phyloP scores from a whole-genome alignment of 2,888 invertebrate species.

The Taenaris catops region DNA sequence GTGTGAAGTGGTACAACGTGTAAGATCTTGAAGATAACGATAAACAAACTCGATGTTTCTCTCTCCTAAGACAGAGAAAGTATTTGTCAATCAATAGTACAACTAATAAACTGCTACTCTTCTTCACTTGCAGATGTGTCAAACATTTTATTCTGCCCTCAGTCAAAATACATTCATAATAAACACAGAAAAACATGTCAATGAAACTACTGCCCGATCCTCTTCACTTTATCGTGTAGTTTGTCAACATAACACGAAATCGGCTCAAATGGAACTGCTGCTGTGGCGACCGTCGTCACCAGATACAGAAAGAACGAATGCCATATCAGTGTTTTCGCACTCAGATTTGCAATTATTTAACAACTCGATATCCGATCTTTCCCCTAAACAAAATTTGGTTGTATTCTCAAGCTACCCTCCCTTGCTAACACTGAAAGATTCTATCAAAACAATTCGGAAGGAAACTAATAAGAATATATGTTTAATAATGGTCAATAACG shows the following conservation, averaged over 20 bases:
- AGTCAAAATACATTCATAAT: conserved; percentile 33
- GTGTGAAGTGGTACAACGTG: too few species aligned
- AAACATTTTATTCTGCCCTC: conserved; percentile 27
- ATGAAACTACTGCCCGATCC: conserved; percentile 18
- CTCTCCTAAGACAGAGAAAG: too few species aligned
- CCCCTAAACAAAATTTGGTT: conserved; percentile 31
- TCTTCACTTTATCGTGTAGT: conserved; percentile 30
- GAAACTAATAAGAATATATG: too few species aligned
- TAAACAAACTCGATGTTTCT: too few species aligned
- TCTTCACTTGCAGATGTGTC: conserved; percentile 31
- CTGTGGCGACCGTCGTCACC: conserved; percentile 31
- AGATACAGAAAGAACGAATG: conserved; percentile 27
- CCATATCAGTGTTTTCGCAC: conserved; percentile 29
- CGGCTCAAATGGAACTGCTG: conserved; percentile 26
- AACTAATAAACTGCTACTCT: too few species aligned
- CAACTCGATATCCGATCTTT: conserved; percentile 27
- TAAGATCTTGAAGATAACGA: too few species aligned
- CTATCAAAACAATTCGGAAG: conserved; percentile 36
- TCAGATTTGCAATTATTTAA: conserved; percentile 31
- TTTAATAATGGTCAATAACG: too few species aligned
- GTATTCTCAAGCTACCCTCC: conserved; percentile 36
- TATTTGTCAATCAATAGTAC: too few species aligned
- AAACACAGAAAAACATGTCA: conserved; percentile 26
- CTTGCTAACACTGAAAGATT: conserved; percentile 30
- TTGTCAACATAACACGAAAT: conserved; percentile 25